These are phyloP conservation scores for Phycodurus eques DNA, from an alignment of 2,113 vertebrate genomes.

Conservation along the genomic window DNA sequence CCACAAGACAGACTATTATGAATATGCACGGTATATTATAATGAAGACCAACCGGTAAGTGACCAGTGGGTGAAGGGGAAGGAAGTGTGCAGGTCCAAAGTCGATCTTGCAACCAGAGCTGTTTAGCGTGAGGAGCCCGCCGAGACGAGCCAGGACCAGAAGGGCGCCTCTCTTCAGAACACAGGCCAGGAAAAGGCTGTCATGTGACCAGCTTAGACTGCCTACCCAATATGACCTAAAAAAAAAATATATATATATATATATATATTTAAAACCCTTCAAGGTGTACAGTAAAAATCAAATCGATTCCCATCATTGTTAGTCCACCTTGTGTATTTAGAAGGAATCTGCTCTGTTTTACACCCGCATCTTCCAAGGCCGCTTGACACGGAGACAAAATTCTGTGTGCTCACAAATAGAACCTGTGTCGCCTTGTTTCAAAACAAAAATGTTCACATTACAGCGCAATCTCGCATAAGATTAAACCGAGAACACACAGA, in stretches of 20 bases:
- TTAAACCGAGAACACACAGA: not conserved
- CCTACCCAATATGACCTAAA: slow-evolving; percentile 93
- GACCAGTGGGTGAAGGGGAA: slow-evolving; percentile 91
- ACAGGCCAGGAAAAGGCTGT: slow-evolving; percentile 87
- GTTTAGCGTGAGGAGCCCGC: slow-evolving; percentile 82
- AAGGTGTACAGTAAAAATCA: not conserved
- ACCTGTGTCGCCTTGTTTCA: slow-evolving; percentile 83
- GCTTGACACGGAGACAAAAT: slow-evolving; percentile 80
- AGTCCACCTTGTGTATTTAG: slow-evolving; percentile 79
- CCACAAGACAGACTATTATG: not conserved
- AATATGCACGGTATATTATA: too few species aligned
- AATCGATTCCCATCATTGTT: not conserved
- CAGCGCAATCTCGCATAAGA: not conserved
- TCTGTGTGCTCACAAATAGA: slow-evolving; percentile 86
- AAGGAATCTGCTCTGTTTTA: slow-evolving; percentile 73
- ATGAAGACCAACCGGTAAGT: slow-evolving; percentile 78
- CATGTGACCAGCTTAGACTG: slow-evolving; percentile 84
- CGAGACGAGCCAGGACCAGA: slow-evolving; percentile 83
- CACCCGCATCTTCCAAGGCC: slow-evolving; percentile 87
- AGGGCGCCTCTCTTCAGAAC: slow-evolving; percentile 91
- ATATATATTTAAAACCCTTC: not conserved
- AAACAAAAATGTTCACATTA: slow-evolving; percentile 1
- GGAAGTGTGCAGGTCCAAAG: slow-evolving; percentile 92
- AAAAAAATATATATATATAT: too few species aligned
- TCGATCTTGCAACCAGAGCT: slow-evolving; percentile 88